phyloP scores from a whole-genome alignment of 2,797 vertebrate genomes.

The Decapterus maruadsi region DNA sequence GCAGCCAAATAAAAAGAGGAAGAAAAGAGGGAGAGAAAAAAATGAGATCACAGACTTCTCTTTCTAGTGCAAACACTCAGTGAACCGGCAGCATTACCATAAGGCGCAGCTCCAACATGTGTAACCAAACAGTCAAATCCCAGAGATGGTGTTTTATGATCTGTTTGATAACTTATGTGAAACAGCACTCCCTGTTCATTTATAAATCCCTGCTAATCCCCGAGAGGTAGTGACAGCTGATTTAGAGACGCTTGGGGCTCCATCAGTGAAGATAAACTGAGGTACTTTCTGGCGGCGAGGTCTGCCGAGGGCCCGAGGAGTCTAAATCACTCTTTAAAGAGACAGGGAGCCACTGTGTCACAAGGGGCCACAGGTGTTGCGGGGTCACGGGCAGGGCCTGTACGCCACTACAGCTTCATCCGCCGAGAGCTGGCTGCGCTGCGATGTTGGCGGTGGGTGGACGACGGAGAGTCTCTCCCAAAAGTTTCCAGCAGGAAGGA shows the following conservation, averaged over 20 bases:
- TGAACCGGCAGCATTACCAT: slow-evolving; percentile 54
- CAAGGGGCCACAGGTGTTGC: slow-evolving; percentile 68
- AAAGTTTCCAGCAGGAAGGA: slow-evolving; percentile 90
- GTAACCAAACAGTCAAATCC: slow-evolving; percentile 76
- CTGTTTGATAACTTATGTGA: slow-evolving; percentile 78
- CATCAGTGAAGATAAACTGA: slow-evolving; percentile 73
- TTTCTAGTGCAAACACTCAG: slow-evolving; percentile 41
- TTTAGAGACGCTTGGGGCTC: slow-evolving; percentile 72
- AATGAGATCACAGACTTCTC: slow-evolving; percentile 46
- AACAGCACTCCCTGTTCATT: slow-evolving; percentile 70
- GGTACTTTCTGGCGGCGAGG: slow-evolving; percentile 64
- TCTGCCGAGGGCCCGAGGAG: slow-evolving; percentile 73
- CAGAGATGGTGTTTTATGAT: slow-evolving; percentile 76
- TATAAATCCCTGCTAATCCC: slow-evolving; percentile 74
- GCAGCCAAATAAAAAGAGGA: slow-evolving; percentile 12
- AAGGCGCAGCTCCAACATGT: slow-evolving; percentile 58
- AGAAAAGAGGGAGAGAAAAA: neutral
- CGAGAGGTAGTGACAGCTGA: slow-evolving; percentile 72
- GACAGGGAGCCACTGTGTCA: slow-evolving; percentile 81
- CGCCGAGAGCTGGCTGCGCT: neutral
- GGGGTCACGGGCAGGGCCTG: slow-evolving; percentile 58
- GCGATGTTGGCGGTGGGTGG: slow-evolving; percentile 7
- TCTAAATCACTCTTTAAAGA: slow-evolving; percentile 90
- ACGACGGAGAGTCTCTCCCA: slow-evolving; percentile 15
- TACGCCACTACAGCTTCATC: slow-evolving; percentile 33